Evolutionary conservation across 2,113 vertebrate genomes (phyloP).

Genomic region (Chelonoidis abingdonii): DNA sequence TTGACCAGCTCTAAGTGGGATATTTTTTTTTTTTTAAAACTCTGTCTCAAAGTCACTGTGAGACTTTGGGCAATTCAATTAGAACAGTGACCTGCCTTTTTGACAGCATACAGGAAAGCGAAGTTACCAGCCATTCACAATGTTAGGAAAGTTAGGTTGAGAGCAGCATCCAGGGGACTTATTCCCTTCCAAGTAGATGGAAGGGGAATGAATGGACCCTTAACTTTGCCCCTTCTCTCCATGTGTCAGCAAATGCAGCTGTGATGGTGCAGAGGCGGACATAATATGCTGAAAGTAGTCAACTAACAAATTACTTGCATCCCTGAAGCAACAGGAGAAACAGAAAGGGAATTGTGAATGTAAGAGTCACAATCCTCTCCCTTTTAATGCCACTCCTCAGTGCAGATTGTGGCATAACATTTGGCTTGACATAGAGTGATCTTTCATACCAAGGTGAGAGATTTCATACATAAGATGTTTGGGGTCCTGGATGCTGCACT

Average conservation of each 20-base stretch:
- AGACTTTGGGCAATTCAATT: neutral
- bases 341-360: neutral
- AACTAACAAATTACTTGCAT: neutral
- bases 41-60: neutral
- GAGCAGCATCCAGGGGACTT: neutral
- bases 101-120: neutral
- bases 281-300: fast-evolving
- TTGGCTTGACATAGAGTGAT: neutral
- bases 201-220: neutral
- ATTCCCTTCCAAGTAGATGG: neutral
- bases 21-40: neutral
- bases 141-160: neutral
- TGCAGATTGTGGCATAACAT: neutral
- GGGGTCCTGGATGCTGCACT: neutral
- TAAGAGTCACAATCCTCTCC: neutral
- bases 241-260: neutral
- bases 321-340: neutral
- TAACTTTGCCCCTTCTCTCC: neutral
- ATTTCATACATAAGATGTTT: neutral
- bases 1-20: neutral
- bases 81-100: neutral
- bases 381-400: neutral
- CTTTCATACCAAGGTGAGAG: neutral
- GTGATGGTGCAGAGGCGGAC: neutral
- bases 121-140: neutral